Evolutionary conservation across 2,113 vertebrate species (phyloP), one percentile per base, ranked within the genome.

Genomic region (Myrmecobius fasciatus): DNA sequence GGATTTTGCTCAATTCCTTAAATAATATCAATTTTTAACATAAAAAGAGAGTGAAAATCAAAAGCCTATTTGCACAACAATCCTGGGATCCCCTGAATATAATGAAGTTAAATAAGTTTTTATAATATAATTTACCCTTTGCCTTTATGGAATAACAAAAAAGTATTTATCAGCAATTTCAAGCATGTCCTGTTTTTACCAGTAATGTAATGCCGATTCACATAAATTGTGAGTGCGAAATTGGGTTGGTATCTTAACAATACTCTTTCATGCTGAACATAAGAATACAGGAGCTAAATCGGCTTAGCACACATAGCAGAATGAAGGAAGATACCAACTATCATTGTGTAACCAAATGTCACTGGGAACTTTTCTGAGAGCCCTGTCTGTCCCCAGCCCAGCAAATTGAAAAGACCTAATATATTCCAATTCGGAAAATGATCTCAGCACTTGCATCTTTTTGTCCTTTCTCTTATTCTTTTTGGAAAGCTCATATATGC

Each of bases 1-100:
- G 47, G 92, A 53, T 92, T 93, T 10, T n/a, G 52, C 20, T 28
- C n/a, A 91, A 92, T 95, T 95, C 22, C 24, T 90, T 92, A 95
- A 92, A 28, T 43, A 89, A 91, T 46, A 47, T 28, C 93, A 94
- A 88, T 83, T 94, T 93, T 91, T 67, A 93, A 83, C 56, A 91
- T 0, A 88, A 75, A 96, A 93, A 91, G 43, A 17, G 25, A 51
- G 56, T 94, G 20, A 46, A 91, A 91, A 25, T 46, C n/a, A n/a
- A 91, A 53, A 24, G 5, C 17, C n/a, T n/a, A 43, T 43, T n/a
- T 83, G 17, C 67, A 83, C n/a, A 83, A 83, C 20, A 83, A 43
- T 20, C 67, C 17, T 83, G 36, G 20, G 36, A 83, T 43, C 24
- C 20, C 67, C 36, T 7, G 43, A 43, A 83, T 43, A 83, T 20